Evolutionary conservation across 2,888 invertebrate species (phyloP).

Genomic region (Drosophila subquinaria): DNA sequence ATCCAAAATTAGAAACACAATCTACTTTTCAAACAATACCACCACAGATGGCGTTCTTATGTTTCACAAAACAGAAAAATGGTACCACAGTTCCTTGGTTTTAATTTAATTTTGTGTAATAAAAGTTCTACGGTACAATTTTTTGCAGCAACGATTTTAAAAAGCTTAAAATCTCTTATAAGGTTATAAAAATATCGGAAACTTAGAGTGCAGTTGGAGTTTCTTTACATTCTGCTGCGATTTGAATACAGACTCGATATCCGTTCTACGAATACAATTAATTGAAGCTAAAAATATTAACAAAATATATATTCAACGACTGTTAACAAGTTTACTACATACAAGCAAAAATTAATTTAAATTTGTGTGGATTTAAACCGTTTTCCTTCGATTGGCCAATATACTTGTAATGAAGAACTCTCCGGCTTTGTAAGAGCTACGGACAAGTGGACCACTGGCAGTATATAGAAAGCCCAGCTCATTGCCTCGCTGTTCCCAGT

Average conservation of each 20-base stretch:
- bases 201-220: too few species aligned
- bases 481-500: constrained; percentile 93
- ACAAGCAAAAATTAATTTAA: background rate
- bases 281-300: background rate
- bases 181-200: too few species aligned
- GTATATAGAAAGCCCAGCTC: constrained; percentile 97
- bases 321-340: constrained; percentile 24
- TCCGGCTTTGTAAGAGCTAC: constrained; percentile 99
- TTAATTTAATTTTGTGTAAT: too few species aligned
- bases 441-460: constrained; percentile 98
- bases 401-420: constrained; percentile 95
- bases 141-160: too few species aligned
- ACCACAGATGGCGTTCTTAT: too few species aligned
- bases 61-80: too few species aligned
- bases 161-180: too few species aligned
- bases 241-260: background rate
- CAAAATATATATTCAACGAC: constrained; percentile 28
- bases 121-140: too few species aligned
- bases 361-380: constrained; percentile 10
- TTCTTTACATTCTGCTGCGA: too few species aligned
- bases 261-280: background rate
- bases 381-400: constrained; percentile 87
- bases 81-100: too few species aligned
- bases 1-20: too few species aligned
- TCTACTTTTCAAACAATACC: too few species aligned